A percentile compares a stretch with the other conserved stretches of the same genome.
phyloP scores from a whole-genome alignment of 2,888 invertebrate genomes.

The Muscina levida region DNA sequence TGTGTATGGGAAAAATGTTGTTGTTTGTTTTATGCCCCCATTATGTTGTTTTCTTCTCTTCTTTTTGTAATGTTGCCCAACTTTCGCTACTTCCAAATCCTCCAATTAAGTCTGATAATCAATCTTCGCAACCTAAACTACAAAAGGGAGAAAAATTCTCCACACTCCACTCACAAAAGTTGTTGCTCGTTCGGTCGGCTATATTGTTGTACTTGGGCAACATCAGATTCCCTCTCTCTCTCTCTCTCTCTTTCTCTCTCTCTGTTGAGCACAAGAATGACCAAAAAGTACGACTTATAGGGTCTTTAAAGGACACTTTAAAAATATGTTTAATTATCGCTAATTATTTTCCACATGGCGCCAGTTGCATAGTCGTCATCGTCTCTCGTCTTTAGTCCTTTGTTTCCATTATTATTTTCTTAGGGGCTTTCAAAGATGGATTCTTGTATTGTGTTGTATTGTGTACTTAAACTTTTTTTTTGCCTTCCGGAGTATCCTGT shows the following conservation, averaged over 20 bases:
- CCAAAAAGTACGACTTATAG: conserved; percentile 12
- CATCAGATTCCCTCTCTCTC: neutral
- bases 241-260: too few relatives aligned
- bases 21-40: neutral
- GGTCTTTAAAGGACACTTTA: conserved; percentile 32
- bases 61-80: neutral
- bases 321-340: conserved; percentile 43
- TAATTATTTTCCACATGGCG: conserved; percentile 40
- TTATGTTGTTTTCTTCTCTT: neutral
- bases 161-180: neutral
- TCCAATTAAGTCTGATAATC: conserved; percentile 38
- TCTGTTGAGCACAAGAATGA: conserved; percentile 7
- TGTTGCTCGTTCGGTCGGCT: neutral
- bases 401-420: neutral
- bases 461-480: neutral
- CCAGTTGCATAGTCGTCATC: neutral
- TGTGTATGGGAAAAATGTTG: neutral
- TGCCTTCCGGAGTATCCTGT: conserved; percentile 14
- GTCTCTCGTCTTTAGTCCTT: too few relatives aligned
- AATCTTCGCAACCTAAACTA: conserved; percentile 37
- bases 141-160: conserved; percentile 33
- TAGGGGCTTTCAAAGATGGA: conserved; percentile 20
- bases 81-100: conserved; percentile 26
- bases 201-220: neutral
- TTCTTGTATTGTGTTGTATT: conserved; percentile 23